Percentiles rank a stretch among this genome's conserved stretches.
phyloP scores from a whole-genome alignment of 2,797 vertebrate species.

The Scomberomorus guttatus region DNA sequence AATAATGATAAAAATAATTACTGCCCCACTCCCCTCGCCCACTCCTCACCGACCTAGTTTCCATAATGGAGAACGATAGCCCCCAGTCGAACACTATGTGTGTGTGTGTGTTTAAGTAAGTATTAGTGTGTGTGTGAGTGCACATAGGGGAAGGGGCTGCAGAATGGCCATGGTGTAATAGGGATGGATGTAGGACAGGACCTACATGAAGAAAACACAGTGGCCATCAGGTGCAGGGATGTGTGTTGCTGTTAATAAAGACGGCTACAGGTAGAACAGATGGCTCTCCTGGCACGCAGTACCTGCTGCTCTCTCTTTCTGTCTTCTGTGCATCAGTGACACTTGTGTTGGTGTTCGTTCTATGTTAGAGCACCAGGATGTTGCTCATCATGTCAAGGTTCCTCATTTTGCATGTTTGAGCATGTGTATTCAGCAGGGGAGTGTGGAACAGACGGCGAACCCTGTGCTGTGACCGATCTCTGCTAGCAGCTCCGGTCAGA shows the following conservation, averaged over 20 bases:
- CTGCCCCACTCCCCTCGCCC: constrained; percentile 80
- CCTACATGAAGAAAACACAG: constrained; percentile 70
- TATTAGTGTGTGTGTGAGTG: constrained; percentile 51
- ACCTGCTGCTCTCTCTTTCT: neutral
- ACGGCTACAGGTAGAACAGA: constrained; percentile 67
- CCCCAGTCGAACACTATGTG: constrained; percentile 75
- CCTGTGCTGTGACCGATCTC: constrained; percentile 37
- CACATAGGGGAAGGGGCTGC: constrained; percentile 51
- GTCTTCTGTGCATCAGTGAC: constrained; percentile 20
- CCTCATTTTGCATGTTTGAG: constrained; percentile 32
- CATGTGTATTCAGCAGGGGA: constrained; percentile 54
- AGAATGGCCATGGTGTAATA: constrained; percentile 54
- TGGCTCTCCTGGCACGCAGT: constrained; percentile 37
- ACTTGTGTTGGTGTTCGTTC: constrained; percentile 4
- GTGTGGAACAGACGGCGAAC: constrained; percentile 52
- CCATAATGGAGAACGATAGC: constrained; percentile 85
- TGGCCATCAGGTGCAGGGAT: constrained; percentile 53
- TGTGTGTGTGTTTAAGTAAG: constrained; percentile 57
- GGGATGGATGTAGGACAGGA: constrained; percentile 79
- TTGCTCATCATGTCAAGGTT: constrained; percentile 21
- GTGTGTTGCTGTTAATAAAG: constrained; percentile 51
- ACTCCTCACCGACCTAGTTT: constrained; percentile 85
- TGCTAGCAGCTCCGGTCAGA: constrained; percentile 30
- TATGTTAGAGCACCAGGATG: neutral
- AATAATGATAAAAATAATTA: constrained; percentile 91